Conservation (phyloP, 2,113 vertebrate species). For the Dipodomys merriami region DNA sequence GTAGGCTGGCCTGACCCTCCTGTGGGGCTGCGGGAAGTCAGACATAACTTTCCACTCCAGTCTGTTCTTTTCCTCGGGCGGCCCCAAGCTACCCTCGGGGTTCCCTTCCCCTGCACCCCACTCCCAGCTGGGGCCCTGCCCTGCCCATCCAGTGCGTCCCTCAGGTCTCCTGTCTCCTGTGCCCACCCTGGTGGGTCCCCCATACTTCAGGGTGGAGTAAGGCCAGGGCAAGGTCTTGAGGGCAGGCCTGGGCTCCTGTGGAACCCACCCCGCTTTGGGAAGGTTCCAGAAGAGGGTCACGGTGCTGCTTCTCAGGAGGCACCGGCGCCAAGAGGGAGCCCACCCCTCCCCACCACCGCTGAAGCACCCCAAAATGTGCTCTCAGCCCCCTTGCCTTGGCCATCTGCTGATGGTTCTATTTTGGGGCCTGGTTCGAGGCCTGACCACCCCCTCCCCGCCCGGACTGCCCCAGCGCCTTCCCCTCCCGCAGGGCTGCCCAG, state of each 20-base stretch:
- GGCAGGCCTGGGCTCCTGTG: not conserved
- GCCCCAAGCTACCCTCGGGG: slow-evolving; percentile 22
- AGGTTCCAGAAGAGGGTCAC: not conserved
- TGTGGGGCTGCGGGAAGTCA: not conserved
- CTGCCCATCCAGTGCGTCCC: not conserved
- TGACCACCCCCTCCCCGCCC: not conserved
- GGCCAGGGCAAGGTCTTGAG: not conserved
- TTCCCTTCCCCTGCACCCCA: not conserved
- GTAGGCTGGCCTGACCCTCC: slow-evolving; percentile 45
- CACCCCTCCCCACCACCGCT: not conserved
- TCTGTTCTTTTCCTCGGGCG: slow-evolving; percentile 25
- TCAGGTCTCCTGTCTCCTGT: not conserved
- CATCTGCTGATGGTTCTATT: slow-evolving; percentile 58
- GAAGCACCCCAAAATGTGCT: not conserved
- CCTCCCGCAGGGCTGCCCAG: not conserved
- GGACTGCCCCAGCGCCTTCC: not conserved
- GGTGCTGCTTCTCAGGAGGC: not conserved
- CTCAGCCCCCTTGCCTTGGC: not conserved
- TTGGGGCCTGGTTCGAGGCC: slow-evolving; percentile 34
- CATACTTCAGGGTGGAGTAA: not conserved
- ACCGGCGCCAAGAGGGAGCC: not conserved
- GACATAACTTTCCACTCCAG: slow-evolving; percentile 37
- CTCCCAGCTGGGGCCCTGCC: not conserved
- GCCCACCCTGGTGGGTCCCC: not conserved
- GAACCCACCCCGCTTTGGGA: not conserved